Conservation (phyloP, 2,113 vertebrate species). For the Nycticebus coucang region DNA sequence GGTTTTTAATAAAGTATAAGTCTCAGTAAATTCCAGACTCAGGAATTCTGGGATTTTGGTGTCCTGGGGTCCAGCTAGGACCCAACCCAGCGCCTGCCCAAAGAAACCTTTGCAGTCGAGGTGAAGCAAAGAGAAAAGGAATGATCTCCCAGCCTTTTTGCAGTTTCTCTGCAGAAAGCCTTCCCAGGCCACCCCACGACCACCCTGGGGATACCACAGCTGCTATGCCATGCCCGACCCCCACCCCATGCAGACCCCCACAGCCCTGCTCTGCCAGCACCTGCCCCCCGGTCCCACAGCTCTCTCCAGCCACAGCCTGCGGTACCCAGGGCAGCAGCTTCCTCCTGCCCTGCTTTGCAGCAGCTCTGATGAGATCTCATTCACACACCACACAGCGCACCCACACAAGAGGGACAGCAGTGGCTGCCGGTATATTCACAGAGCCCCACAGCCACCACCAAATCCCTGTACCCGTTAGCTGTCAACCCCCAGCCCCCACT, state of each 20-base stretch:
- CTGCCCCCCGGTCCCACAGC: background rate
- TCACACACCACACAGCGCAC: fast-evolving
- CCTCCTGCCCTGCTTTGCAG: too few relatives aligned
- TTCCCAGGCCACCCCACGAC: fast-evolving
- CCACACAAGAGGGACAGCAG: background rate
- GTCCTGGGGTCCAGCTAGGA: background rate
- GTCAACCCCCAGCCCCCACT: background rate
- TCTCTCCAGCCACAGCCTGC: background rate
- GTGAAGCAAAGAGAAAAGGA: fast-evolving
- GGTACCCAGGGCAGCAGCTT: background rate
- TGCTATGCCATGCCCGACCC: background rate
- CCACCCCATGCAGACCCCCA: background rate
- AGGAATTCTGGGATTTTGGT: background rate
- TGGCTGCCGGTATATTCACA: background rate
- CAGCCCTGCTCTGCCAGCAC: background rate
- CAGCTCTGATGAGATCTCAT: background rate
- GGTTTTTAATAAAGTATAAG: background rate
- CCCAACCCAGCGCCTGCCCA: too few relatives aligned
- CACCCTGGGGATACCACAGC: background rate
- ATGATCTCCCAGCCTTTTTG: background rate
- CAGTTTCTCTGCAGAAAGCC: background rate
- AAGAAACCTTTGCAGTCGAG: fast-evolving
- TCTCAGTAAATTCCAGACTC: background rate
- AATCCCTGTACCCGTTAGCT: too few relatives aligned
- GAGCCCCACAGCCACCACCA: background rate